Conservation (phyloP, 2,888 invertebrate species). For the Tenthredo notha region DNA sequence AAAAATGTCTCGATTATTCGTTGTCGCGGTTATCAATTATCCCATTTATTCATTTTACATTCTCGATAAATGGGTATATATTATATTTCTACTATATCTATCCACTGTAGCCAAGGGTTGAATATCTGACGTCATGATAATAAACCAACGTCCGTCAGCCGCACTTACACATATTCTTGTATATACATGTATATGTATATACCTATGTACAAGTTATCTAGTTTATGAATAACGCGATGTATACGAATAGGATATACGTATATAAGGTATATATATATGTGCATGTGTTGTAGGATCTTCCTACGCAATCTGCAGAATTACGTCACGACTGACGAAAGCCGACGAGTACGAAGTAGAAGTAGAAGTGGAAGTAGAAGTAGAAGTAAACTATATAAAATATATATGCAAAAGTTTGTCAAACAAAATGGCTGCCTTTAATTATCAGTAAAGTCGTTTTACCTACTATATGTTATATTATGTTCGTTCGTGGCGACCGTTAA, state of each 20-base stretch:
- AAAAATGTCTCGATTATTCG: slow-evolving; percentile 12
- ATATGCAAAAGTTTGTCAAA: slow-evolving; percentile 16
- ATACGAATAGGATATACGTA: neutral
- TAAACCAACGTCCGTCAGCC: slow-evolving; percentile 2
- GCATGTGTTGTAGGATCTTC: slow-evolving; percentile 17
- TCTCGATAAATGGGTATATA: neutral
- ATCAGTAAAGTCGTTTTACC: slow-evolving; percentile 11
- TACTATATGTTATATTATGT: slow-evolving; percentile 8
- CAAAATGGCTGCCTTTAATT: slow-evolving; percentile 24
- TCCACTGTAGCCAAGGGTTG: neutral
- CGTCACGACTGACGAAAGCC: slow-evolving; percentile 34
- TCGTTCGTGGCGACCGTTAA: neutral
- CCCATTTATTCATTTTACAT: neutral
- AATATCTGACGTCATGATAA: neutral
- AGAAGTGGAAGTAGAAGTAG: neutral
- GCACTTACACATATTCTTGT: neutral
- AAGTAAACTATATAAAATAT: neutral
- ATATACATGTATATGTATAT: neutral
- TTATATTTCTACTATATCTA: neutral
- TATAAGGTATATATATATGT: neutral
- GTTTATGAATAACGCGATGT: slow-evolving; percentile 11
- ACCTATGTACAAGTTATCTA: neutral
- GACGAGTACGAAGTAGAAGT: neutral
- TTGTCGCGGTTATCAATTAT: neutral
- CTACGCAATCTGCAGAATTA: slow-evolving; percentile 26